These are phyloP conservation scores for Leucozona laternaria DNA, from an alignment of 2,888 invertebrate species.

Conservation along the genomic window DNA sequence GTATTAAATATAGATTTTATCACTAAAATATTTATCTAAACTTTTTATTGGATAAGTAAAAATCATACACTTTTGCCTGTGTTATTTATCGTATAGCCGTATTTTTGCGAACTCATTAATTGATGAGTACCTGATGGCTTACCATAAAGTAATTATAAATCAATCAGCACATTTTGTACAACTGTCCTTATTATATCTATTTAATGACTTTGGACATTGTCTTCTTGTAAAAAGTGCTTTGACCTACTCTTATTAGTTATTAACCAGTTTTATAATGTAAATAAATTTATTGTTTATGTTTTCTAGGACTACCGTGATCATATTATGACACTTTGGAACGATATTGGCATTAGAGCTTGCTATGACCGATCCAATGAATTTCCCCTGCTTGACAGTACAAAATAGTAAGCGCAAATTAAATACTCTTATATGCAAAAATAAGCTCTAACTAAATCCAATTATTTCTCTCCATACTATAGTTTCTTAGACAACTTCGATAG, in stretches of 20 bases:
- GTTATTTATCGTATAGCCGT: conserved; percentile 35
- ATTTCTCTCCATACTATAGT: conserved; percentile 84
- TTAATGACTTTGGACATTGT: conserved; percentile 26
- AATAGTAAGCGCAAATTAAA: conserved; percentile 88
- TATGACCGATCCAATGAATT: conserved; percentile 90
- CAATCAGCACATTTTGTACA: conserved; percentile 14
- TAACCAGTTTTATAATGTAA: not conserved
- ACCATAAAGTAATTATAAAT: conserved; percentile 29
- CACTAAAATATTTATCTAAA: conserved; percentile 70
- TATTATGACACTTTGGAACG: conserved; percentile 88
- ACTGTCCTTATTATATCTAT: not conserved
- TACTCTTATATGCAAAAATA: not conserved
- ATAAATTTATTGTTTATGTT: conserved; percentile 18
- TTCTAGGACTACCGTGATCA: conserved; percentile 89
- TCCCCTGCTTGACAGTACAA: conserved; percentile 91
- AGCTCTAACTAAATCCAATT: not conserved
- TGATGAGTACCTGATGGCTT: not conserved
- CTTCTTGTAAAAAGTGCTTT: conserved; percentile 1
- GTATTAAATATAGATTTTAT: conserved; percentile 78
- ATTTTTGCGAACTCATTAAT: conserved; percentile 20
- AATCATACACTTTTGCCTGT: conserved; percentile 70
- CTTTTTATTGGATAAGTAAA: conserved; percentile 41
- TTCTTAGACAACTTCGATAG: conserved; percentile 89
- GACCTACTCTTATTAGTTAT: conserved; percentile 1
- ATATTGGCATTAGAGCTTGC: conserved; percentile 88